Conservation (phyloP, 2,113 vertebrate species). For the Suricata suricatta region DNA sequence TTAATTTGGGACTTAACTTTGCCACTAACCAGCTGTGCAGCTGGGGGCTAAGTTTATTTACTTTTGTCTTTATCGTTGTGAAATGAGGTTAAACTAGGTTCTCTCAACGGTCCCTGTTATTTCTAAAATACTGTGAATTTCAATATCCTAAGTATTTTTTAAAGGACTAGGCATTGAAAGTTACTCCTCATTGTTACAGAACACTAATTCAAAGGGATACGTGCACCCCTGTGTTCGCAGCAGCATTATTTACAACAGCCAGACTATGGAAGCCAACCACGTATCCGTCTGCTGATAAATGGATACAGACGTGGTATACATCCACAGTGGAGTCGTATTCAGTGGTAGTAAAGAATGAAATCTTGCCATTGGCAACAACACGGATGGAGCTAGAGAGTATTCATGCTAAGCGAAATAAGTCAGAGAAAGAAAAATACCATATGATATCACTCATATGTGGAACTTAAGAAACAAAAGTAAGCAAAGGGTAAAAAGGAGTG, state of each 20-base stretch:
- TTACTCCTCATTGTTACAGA: background rate
- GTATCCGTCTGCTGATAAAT: background rate
- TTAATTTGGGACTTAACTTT: background rate
- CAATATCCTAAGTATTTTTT: background rate
- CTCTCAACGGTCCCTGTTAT: background rate
- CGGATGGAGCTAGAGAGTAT: background rate
- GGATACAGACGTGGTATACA: background rate
- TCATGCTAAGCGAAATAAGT: background rate
- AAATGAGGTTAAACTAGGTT: background rate
- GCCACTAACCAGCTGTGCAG: background rate
- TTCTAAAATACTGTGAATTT: background rate
- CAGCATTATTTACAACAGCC: background rate
- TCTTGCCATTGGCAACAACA: background rate
- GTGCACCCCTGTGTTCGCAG: background rate
- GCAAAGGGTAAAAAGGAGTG: background rate
- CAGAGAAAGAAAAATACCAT: background rate
- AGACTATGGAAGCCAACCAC: too few species aligned
- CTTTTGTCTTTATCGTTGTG: background rate
- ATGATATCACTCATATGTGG: background rate
- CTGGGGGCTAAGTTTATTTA: background rate
- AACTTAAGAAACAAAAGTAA: background rate
- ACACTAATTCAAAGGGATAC: background rate
- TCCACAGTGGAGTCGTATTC: background rate
- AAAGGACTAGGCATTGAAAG: background rate
- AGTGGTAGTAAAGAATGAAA: background rate